Conservation (phyloP, 92 coral and sea anemone species). For the Metridium senile region DNA sequence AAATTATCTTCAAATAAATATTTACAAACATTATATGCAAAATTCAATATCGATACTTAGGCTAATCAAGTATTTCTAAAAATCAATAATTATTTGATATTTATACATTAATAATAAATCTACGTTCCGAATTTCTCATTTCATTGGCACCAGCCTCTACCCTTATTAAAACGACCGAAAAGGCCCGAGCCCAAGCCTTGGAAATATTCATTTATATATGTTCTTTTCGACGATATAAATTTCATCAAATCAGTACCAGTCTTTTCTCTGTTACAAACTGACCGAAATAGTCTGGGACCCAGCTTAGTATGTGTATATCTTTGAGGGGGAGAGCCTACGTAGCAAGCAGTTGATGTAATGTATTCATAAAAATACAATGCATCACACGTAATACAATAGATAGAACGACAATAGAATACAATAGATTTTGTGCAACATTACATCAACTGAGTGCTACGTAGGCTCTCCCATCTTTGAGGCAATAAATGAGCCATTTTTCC, state of each 20-base stretch:
- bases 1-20: slow-evolving; percentile 16
- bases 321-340: no score
- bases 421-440: no score
- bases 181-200: not conserved
- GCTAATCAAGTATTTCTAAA: not conserved
- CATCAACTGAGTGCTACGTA: no score
- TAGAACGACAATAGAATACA: no score
- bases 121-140: not conserved
- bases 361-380: no score
- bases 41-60: slow-evolving; percentile 15
- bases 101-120: not conserved
- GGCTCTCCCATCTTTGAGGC: no score
- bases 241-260: not conserved
- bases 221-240: not conserved
- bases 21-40: slow-evolving; percentile 23
- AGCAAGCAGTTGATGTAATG: no score
- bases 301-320: not conserved
- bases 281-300: not conserved
- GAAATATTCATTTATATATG: not conserved
- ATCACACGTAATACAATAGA: no score
- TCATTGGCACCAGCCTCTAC: not conserved
- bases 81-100: slow-evolving; percentile 2
- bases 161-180: not conserved
- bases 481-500: not conserved
- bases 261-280: not conserved